phyloP scores from a whole-genome alignment of 1,140 invertebrate genomes.

The Neuroterus valhalla region DNA sequence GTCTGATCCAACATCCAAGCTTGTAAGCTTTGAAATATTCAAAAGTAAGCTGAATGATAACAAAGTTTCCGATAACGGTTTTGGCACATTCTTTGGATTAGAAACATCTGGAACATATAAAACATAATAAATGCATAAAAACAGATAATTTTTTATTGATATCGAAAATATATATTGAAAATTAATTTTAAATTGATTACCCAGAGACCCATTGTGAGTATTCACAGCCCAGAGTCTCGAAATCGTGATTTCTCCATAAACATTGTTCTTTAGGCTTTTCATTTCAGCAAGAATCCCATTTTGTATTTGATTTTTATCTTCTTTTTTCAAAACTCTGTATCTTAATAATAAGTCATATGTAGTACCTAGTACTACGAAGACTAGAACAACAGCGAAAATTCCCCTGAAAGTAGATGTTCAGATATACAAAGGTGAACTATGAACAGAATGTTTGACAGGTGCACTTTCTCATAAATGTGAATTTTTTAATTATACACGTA shows the following conservation, averaged over 20 bases:
- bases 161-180: no score
- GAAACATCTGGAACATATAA: slow-evolving; percentile 49
- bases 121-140: neutral
- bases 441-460: slow-evolving; percentile 24
- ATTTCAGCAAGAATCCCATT: slow-evolving; percentile 39
- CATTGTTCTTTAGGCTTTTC: slow-evolving; percentile 37
- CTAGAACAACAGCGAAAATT: slow-evolving; percentile 38
- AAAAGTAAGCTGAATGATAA: slow-evolving; percentile 62
- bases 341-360: slow-evolving; percentile 59
- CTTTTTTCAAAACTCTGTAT: slow-evolving; percentile 49
- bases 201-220: slow-evolving; percentile 56
- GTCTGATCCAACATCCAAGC: slow-evolving; percentile 62
- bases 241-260: slow-evolving; percentile 49
- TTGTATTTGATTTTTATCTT: slow-evolving; percentile 22
- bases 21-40: slow-evolving; percentile 59
- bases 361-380: slow-evolving; percentile 55
- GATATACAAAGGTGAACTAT: slow-evolving; percentile 34
- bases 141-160: no score
- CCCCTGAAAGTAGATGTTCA: slow-evolving; percentile 48
- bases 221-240: slow-evolving; percentile 57
- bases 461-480: slow-evolving; percentile 12
- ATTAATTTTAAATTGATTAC: slow-evolving; percentile 38
- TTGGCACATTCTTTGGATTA: slow-evolving; percentile 51
- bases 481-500: no score
- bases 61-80: slow-evolving; percentile 57